A percentile compares a stretch with the other conserved stretches of the same genome.
phyloP scores from a whole-genome alignment of 2,113 vertebrate genomes.

The Cyprichromis sp. region DNA sequence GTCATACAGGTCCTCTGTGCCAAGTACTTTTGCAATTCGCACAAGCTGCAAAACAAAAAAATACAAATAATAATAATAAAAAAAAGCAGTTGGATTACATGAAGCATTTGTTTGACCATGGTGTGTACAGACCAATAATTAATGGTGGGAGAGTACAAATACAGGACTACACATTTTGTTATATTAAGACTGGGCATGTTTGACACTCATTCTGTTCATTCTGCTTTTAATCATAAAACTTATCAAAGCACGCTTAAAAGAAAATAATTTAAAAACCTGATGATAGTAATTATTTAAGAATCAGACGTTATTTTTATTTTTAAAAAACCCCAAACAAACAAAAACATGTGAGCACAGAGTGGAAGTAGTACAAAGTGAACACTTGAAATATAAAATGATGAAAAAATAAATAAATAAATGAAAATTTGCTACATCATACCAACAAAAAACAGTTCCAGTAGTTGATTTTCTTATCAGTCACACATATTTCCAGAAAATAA shows the following conservation, averaged over 20 bases:
- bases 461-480: background rate
- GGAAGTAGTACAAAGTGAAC: background rate
- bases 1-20: conserved; percentile 76
- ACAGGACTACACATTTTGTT: background rate
- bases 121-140: background rate
- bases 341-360: background rate
- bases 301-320: background rate
- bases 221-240: background rate
- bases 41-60: conserved; percentile 57
- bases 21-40: conserved; percentile 74
- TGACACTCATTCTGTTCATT: background rate
- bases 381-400: background rate
- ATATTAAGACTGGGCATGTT: background rate
- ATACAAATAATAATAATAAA: fast-evolving
- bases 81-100: background rate
- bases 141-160: background rate
- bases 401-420: fast-evolving
- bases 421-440: background rate
- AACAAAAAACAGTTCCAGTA: background rate
- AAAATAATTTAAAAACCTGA: background rate
- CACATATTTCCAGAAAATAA: background rate
- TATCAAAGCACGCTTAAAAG: background rate
- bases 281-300: background rate
- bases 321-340: fast-evolving
- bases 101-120: background rate